These are phyloP conservation scores for Grammomys dolichurus DNA, from an alignment of 2,113 vertebrate genomes.

Conservation along the genomic window DNA sequence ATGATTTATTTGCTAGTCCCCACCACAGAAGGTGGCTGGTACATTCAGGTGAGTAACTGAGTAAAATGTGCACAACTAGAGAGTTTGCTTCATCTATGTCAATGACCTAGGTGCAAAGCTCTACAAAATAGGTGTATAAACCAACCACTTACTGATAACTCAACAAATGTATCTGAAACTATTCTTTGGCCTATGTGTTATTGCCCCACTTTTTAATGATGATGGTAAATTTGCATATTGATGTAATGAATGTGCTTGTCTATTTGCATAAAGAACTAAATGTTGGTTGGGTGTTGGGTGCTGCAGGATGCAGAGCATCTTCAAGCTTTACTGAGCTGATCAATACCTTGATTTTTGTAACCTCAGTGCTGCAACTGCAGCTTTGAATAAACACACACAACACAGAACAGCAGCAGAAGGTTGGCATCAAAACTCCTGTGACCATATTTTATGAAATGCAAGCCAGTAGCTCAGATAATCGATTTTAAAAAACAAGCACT, in stretches of 20 bases:
- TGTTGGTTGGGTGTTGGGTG: background rate
- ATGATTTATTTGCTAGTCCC: accelerated
- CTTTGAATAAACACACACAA: background rate
- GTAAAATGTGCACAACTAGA: background rate
- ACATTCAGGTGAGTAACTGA: background rate
- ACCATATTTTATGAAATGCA: background rate
- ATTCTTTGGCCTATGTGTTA: background rate
- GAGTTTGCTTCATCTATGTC: accelerated
- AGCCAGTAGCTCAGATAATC: background rate
- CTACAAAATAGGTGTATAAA: background rate
- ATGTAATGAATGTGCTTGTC: too few species aligned
- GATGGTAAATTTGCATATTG: background rate
- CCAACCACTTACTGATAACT: background rate
- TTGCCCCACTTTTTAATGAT: background rate
- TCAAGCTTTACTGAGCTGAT: background rate
- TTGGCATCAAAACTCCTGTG: background rate
- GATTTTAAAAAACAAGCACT: background rate
- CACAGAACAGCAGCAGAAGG: too few species aligned
- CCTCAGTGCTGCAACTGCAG: background rate
- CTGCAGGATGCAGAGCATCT: background rate
- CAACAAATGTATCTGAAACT: background rate
- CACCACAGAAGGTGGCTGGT: accelerated
- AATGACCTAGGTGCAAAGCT: background rate
- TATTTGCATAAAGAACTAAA: background rate
- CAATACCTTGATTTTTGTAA: background rate